These are phyloP conservation scores for Thymelicus lineola DNA, from an alignment of 2,888 invertebrate species.

Conservation along the genomic window DNA sequence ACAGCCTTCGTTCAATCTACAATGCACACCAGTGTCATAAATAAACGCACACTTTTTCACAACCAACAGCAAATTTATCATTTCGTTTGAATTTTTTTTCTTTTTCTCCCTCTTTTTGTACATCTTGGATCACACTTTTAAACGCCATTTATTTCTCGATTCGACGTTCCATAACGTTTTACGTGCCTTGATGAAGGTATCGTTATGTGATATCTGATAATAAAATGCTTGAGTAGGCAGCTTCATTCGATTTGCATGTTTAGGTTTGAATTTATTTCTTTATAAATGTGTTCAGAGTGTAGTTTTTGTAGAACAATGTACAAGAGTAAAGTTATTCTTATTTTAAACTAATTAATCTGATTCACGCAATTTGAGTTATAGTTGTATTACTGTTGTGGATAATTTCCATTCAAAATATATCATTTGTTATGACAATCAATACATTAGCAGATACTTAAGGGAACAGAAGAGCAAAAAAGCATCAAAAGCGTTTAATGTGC, in stretches of 20 bases:
- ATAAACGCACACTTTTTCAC: constrained; percentile 80
- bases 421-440: not conserved
- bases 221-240: constrained; percentile 71
- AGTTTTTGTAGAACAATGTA: not conserved
- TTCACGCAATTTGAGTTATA: no score
- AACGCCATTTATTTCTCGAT: constrained; percentile 79
- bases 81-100: constrained; percentile 74
- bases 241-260: constrained; percentile 71
- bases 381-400: not conserved
- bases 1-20: constrained; percentile 61
- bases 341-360: constrained; percentile 1
- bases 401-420: not conserved
- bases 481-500: constrained; percentile 41
- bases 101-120: constrained; percentile 72
- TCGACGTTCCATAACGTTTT: constrained; percentile 73
- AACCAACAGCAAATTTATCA: constrained; percentile 78
- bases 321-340: not conserved
- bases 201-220: constrained; percentile 76
- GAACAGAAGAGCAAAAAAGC: not conserved
- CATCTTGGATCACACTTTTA: constrained; percentile 83
- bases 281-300: constrained; percentile 28
- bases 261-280: constrained; percentile 52
- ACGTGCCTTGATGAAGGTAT: constrained; percentile 76
- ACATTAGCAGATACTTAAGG: constrained; percentile 1
- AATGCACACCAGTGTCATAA: constrained; percentile 75